Base-by-base conservation (phyloP, 2,888 invertebrate genomes). In the Diarsia mendica region DNA sequence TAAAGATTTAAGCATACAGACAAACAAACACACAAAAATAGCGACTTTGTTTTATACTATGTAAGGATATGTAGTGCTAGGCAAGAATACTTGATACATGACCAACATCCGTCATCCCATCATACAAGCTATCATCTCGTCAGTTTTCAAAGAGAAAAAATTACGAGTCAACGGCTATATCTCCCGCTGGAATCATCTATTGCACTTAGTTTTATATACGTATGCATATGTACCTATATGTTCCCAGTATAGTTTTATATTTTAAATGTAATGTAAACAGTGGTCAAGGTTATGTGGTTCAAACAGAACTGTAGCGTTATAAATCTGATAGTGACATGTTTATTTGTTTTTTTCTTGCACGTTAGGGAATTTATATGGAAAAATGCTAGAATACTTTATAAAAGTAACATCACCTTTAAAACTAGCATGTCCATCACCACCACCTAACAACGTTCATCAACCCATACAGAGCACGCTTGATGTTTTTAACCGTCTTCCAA, bases 191-290 rank as follows among this genome's bases (percentile, higher is more conserved):
- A 13, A 48, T 48, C 46, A 49, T n/a, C 13, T 18, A 10, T 18
- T 55, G 48, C 77, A 75, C 55, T 77, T 58, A 58, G 15, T 49
- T 58, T 80, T 39, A 66, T 63, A 65, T 69, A 58, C 44, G 51
- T 23, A 55, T 44, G 13, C 9, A 0, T 33, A 53, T 51, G 33
- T 20, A 33, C n/a, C 11, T 61, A n/a, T 13, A 13, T n/a, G 33
- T 64, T 1, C 39, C 39, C 33, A 44, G 72, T 66, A 67, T 71
- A 77, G 73, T 81, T 81, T 86, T 76, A 84, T 85, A 83, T 80
- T 83, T 76, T 77, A 78, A 77, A 75, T 76, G 61, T 55, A 61
- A 66, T 67, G 44, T 86, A 87, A 86, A 87, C 80, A 85, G 74
- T 77, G 58, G n/a, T 65, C 80, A 80, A 80, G 85, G 84, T 66